Evolutionary conservation across 2,797 vertebrate genomes (phyloP).

Genomic region (Triplophysa bombifrons): DNA sequence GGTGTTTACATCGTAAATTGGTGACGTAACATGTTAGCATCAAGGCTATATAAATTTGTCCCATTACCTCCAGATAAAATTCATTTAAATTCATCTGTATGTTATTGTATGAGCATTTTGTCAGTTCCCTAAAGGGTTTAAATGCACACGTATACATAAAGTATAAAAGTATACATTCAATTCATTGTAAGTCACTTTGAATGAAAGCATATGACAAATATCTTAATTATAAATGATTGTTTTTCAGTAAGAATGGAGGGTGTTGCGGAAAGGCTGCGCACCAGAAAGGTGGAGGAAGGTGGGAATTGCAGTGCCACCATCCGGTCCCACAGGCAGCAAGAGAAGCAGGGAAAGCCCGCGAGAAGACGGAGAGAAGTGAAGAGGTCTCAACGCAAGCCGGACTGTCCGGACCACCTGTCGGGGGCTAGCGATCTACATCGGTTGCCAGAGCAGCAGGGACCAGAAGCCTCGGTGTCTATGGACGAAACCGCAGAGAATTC

Average conservation of each 20-base stretch:
- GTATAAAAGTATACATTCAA: too few species aligned
- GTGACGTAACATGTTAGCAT: too few species aligned
- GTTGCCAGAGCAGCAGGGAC: conserved; percentile 74
- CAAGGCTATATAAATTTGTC: too few species aligned
- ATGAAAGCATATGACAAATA: background rate
- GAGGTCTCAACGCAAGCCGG: conserved; percentile 66
- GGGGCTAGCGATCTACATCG: conserved; percentile 62
- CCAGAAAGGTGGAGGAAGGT: conserved; percentile 52
- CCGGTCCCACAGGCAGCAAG: conserved; percentile 65
- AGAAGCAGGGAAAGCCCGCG: conserved; percentile 68
- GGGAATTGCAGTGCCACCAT: conserved; percentile 50
- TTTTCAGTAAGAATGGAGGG: conserved; percentile 66
- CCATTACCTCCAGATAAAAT: too few species aligned
- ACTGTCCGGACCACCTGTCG: conserved; percentile 71
- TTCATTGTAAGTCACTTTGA: too few species aligned
- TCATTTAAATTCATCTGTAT: too few species aligned
- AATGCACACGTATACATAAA: too few species aligned
- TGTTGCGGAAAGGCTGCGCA: conserved; percentile 58
- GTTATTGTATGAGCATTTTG: too few species aligned
- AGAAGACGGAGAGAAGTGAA: conserved; percentile 74
- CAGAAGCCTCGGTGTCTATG: conserved; percentile 63
- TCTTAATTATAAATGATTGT: too few species aligned
- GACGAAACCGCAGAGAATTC: conserved; percentile 73
- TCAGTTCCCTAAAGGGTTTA: too few species aligned
- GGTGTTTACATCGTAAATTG: too few species aligned